These are phyloP conservation scores for Poeciliopsis gracilis DNA, from an alignment of 2,797 vertebrate genomes.

Conservation along the genomic window DNA sequence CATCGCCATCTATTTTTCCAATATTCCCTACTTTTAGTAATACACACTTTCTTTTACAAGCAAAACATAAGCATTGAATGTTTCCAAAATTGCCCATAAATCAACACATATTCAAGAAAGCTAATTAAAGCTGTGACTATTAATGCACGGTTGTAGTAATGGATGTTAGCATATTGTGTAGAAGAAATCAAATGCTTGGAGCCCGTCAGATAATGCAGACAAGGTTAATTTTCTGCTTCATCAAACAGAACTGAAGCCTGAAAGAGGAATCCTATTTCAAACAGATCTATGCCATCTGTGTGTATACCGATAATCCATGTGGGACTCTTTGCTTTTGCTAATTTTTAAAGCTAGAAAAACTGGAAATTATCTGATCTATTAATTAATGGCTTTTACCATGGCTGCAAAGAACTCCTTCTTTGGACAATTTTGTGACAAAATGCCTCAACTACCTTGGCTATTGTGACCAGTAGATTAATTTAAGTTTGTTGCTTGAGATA, in stretches of 20 bases:
- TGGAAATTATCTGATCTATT: background rate
- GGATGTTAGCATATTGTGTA: constrained; percentile 34
- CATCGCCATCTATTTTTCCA: background rate
- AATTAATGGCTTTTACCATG: background rate
- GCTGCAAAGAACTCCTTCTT: background rate
- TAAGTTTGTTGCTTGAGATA: background rate
- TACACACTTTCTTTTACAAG: background rate
- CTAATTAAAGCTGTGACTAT: constrained; percentile 29
- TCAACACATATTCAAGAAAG: constrained; percentile 33
- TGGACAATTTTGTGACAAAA: background rate
- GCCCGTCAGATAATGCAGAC: constrained; percentile 46
- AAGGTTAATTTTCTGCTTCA: constrained; percentile 63
- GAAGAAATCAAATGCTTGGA: constrained; percentile 43
- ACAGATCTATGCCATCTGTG: constrained; percentile 14
- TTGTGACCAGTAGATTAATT: background rate
- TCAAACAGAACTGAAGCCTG: constrained; percentile 15
- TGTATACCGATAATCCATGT: background rate
- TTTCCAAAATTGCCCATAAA: constrained; percentile 13
- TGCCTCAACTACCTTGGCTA: background rate
- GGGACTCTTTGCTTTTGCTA: background rate
- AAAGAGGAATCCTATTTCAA: constrained; percentile 21
- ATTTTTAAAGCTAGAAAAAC: background rate
- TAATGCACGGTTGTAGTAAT: constrained; percentile 15
- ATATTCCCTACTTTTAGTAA: background rate
- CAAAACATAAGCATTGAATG: background rate